phyloP scores from a whole-genome alignment of 2,113 vertebrate species.

The Ciconia maguari region DNA sequence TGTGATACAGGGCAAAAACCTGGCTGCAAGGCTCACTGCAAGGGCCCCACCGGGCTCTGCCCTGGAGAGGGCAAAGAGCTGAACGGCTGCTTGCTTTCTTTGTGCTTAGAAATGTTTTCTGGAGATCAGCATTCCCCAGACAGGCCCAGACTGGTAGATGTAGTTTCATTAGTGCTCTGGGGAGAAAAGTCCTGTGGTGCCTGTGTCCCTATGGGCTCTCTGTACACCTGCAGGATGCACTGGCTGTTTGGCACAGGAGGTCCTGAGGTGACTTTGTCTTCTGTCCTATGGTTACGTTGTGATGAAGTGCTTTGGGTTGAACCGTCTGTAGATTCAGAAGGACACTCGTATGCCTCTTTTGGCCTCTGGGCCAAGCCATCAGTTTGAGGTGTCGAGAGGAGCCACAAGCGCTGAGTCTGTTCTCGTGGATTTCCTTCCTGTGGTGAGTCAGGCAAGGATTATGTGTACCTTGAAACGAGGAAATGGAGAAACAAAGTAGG shows the following conservation, averaged over 20 bases:
- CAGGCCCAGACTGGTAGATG: neutral
- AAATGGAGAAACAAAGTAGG: neutral
- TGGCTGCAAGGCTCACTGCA: accelerated
- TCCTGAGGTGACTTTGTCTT: neutral
- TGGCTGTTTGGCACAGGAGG: neutral
- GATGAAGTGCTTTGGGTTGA: neutral
- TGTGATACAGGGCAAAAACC: neutral
- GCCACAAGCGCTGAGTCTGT: neutral
- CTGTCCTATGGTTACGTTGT: neutral
- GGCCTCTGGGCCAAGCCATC: neutral
- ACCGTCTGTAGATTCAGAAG: neutral
- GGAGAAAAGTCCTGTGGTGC: neutral
- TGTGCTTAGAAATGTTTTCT: neutral
- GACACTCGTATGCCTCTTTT: neutral
- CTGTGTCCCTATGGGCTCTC: neutral
- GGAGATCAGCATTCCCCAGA: neutral
- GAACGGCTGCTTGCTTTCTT: accelerated
- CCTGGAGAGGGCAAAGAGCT: neutral
- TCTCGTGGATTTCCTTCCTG: neutral
- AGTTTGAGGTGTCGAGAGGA: neutral
- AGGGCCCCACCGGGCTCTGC: accelerated
- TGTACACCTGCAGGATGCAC: neutral
- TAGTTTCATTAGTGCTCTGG: neutral
- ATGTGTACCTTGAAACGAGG: neutral
- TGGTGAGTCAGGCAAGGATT: neutral